Conservation (phyloP, 1,140 invertebrate genomes). For the Lineus longissimus region DNA sequence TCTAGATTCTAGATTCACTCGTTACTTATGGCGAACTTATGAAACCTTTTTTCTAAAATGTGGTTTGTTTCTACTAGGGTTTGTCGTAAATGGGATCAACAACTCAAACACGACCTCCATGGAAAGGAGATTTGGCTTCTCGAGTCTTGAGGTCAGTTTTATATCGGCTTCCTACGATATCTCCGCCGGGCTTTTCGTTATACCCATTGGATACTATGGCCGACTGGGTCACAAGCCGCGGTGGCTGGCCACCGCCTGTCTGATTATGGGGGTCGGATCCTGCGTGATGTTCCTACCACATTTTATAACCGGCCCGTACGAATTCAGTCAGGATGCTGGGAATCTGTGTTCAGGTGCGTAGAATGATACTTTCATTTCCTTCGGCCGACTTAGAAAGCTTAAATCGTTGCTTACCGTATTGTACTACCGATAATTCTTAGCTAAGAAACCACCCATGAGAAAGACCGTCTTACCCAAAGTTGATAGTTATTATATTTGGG, state of each 20-base stretch:
- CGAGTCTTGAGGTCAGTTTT: constrained; percentile 69
- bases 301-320: constrained; percentile 62
- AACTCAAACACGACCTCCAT: constrained; percentile 85
- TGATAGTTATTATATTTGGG: no score
- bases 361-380: no score
- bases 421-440: no score
- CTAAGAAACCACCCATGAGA: no score
- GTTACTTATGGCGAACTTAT: neutral
- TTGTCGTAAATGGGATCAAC: constrained; percentile 82
- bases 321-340: constrained; percentile 22
- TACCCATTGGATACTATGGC: constrained; percentile 80
- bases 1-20: neutral
- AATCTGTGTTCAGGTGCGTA: neutral
- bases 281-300: constrained; percentile 90
- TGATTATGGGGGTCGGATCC: constrained; percentile 73
- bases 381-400: no score
- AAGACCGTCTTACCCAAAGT: no score
- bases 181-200: constrained; percentile 71
- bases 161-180: constrained; percentile 78
- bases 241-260: constrained; percentile 66
- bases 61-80: constrained; percentile 58
- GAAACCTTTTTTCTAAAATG: neutral
- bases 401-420: no score
- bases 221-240: constrained; percentile 72
- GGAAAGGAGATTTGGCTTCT: constrained; percentile 73